Evolutionary conservation across 2,888 invertebrate species (phyloP), one percentile per base, ranked within the genome.

Genomic region (Tetranychus piercei): DNA sequence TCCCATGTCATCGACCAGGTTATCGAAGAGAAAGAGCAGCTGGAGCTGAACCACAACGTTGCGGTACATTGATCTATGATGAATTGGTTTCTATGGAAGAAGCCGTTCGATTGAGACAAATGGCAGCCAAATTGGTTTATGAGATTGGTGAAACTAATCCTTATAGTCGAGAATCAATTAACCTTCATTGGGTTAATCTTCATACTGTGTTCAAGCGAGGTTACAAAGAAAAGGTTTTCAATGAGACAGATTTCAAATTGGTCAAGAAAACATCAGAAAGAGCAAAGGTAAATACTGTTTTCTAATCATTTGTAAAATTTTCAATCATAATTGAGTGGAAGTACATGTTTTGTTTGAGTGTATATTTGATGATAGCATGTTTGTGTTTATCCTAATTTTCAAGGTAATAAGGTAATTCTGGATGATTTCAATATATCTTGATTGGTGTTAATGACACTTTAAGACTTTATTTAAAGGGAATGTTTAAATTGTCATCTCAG

Each of bases 1-100:
- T 73, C 0, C 20, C 20, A 55, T 73, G 73, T 34, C 23, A 55
- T 23, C 8, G 55, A 18, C 22, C 22, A 64, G 73, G 73, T 9
- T 73, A 73, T 73, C 23, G 23, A 8, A 9, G 64, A 15, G 73
- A 73, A 73, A 73, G 22, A 23, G n/a, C 18, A 5, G 9, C 11
- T 20, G 64, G 64, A 18, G 55, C 65, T 20, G 55, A 43, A 20
- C 73, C 73, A 18, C 34, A 23, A 22, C 20, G 34, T 20, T 73
- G 73, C 55, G 73, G 73, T 23, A 73, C 73, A 15, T 15, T 73
- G 15, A 64, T 73, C 7, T 73, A 22, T 11, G 73, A 73, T 73
- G 64, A 55, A 64, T 22, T 73, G 20, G 34, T 73, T 5, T 4
- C 73, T 1, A 20, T 34, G 20, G 64, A 55, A 23, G 55, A 55